Evolutionary conservation across 2,888 invertebrate species (phyloP).

Genomic region (Latrodectus elegans): DNA sequence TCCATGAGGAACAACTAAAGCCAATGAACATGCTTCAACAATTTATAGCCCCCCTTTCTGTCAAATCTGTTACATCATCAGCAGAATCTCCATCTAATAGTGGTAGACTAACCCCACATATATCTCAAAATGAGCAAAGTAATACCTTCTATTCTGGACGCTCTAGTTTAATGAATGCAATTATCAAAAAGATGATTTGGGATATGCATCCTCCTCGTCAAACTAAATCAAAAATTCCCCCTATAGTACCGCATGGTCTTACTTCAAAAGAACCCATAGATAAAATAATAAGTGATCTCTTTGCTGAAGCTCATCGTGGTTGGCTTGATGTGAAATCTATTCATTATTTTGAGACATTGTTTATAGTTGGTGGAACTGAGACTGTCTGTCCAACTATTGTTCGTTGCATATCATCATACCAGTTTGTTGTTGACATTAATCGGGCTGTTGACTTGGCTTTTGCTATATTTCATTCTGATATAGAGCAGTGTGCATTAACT

Average conservation of each 20-base stretch:
- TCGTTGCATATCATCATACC: conserved; percentile 75
- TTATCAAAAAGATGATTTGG: conserved; percentile 92
- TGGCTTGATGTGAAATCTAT: conserved; percentile 90
- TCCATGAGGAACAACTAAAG: conserved; percentile 77
- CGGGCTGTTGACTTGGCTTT: conserved; percentile 89
- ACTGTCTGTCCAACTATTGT: conserved; percentile 90
- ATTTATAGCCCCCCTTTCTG: conserved; percentile 80
- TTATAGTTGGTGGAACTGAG: conserved; percentile 89
- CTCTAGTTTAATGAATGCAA: conserved; percentile 83
- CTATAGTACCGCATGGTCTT: conserved; percentile 77
- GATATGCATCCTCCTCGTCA: conserved; percentile 87
- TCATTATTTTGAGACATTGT: conserved; percentile 86
- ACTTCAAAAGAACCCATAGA: conserved; percentile 85
- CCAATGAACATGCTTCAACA: conserved; percentile 96
- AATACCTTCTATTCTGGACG: conserved; percentile 72
- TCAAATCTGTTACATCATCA: conserved; percentile 73
- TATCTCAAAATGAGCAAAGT: conserved; percentile 39
- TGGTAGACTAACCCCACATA: conserved; percentile 49
- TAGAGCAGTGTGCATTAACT: conserved; percentile 88
- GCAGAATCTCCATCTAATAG: conserved; percentile 38
- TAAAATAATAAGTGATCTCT: conserved; percentile 83
- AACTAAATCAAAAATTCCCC: conserved; percentile 79
- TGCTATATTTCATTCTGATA: conserved; percentile 91
- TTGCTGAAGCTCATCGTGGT: conserved; percentile 84
- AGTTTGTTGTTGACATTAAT: conserved; percentile 82